Percentiles rank a stretch among this genome's conserved stretches.
These are phyloP conservation scores for Bilobella aurantiaca DNA, from an alignment of 1,140 invertebrate genomes.

Conservation along the genomic window DNA sequence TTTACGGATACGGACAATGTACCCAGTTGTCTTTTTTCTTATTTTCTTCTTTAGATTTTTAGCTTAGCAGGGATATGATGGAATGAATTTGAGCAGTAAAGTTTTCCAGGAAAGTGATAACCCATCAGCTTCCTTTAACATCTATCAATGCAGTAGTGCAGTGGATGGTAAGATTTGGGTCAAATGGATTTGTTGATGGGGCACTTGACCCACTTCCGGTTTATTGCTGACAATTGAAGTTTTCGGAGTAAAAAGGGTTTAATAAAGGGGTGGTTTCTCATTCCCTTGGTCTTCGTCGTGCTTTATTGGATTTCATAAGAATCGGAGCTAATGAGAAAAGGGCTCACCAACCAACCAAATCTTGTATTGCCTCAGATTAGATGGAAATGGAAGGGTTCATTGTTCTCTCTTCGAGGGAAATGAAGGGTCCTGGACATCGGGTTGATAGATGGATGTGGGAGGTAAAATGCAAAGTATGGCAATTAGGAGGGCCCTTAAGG, in stretches of 20 bases:
- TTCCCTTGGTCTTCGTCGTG: not conserved
- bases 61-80: not conserved
- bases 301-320: not conserved
- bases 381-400: not conserved
- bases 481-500: not conserved
- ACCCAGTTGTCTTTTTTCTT: too few species aligned
- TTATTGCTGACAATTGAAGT: not conserved
- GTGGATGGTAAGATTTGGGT: not conserved
- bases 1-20: too few species aligned
- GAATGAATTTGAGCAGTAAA: too few species aligned
- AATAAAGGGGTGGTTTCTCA: not conserved
- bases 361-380: not conserved
- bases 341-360: not conserved
- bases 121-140: too few species aligned
- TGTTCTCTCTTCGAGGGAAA: not conserved
- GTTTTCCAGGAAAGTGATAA: not conserved
- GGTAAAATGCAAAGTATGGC: not conserved
- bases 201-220: slow-evolving; percentile 7
- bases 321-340: not conserved
- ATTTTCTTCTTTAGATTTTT: too few species aligned
- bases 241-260: not conserved
- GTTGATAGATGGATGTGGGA: slow-evolving; percentile 6
- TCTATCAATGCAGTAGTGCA: not conserved
- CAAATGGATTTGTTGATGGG: not conserved
- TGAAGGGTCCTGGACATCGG: not conserved